Conservation (phyloP, 2,113 vertebrate genomes). For the Todiramphus chloris region DNA sequence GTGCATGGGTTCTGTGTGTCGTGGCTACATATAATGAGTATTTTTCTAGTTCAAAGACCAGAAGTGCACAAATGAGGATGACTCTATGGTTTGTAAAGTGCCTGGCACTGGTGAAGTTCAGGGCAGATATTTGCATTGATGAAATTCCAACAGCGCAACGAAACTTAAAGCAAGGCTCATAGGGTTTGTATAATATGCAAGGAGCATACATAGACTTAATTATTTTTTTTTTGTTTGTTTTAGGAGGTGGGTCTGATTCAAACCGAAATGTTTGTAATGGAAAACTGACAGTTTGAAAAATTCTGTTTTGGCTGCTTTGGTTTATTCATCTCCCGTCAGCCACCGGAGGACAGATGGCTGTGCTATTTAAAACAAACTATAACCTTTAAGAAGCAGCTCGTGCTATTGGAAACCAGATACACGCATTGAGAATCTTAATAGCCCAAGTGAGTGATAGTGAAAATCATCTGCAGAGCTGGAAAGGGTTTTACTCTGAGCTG, state of each 20-base stretch:
- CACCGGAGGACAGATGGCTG: slow-evolving; percentile 64
- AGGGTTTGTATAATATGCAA: background rate
- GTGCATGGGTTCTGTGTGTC: background rate
- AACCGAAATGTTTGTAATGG: background rate
- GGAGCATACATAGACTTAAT: background rate
- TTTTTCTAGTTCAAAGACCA: background rate
- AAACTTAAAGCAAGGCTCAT: background rate
- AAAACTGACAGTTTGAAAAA: slow-evolving; percentile 34
- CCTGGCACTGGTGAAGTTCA: background rate
- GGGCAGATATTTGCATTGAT: background rate
- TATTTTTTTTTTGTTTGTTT: background rate
- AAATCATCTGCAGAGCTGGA: background rate
- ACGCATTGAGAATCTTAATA: background rate
- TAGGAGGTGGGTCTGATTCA: background rate
- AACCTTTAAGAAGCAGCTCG: slow-evolving; percentile 67
- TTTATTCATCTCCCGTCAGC: slow-evolving; percentile 54
- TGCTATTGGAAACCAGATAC: slow-evolving; percentile 65
- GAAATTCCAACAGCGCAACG: background rate
- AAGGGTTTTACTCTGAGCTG: background rate
- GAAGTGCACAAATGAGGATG: background rate
- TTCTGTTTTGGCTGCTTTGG: slow-evolving; percentile 29
- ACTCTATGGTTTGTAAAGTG: background rate
- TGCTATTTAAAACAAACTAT: slow-evolving; percentile 74
- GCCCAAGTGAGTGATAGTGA: background rate
- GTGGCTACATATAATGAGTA: background rate